Percentiles rank a stretch among this genome's conserved stretches.
phyloP scores from a whole-genome alignment of 2,888 invertebrate genomes.

The Hartigia nigra region DNA sequence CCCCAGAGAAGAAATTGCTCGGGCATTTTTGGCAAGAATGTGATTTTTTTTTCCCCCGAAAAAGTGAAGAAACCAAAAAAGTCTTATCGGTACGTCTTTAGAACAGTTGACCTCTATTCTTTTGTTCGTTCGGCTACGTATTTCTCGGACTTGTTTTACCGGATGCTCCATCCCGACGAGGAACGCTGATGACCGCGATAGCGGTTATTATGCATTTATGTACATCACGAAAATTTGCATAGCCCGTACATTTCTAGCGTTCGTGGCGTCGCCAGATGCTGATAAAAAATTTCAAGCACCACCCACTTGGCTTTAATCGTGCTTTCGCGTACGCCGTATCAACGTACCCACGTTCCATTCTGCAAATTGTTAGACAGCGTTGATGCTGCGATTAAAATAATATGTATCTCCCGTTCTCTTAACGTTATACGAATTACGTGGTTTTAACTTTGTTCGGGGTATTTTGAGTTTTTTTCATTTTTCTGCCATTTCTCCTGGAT shows the following conservation, averaged over 20 bases:
- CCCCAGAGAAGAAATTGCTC: not conserved
- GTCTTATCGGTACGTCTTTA: not conserved
- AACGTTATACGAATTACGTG: not conserved
- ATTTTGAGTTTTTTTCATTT: not conserved
- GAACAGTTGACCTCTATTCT: not conserved
- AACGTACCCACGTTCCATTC: not conserved
- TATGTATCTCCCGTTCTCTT: not conserved
- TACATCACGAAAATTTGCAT: slow-evolving; percentile 41
- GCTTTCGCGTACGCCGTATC: slow-evolving; percentile 28
- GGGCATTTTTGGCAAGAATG: not conserved
- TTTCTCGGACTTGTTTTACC: not conserved
- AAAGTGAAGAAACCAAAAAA: not conserved
- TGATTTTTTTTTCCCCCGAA: not conserved
- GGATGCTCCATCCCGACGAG: not conserved
- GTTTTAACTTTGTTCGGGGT: not conserved
- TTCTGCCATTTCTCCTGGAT: no score
- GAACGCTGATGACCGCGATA: not conserved
- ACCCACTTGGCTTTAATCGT: slow-evolving; percentile 36
- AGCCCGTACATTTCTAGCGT: slow-evolving; percentile 27
- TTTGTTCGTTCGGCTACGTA: not conserved
- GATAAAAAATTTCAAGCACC: slow-evolving; percentile 32
- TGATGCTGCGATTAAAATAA: not conserved
- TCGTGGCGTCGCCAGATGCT: slow-evolving; percentile 14
- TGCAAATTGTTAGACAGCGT: not conserved
- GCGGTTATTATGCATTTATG: slow-evolving; percentile 38